Evolutionary conservation across 2,888 invertebrate genomes (phyloP), one percentile per base, ranked within the genome.

Genomic region (Lepidocyrtinus sp.): DNA sequence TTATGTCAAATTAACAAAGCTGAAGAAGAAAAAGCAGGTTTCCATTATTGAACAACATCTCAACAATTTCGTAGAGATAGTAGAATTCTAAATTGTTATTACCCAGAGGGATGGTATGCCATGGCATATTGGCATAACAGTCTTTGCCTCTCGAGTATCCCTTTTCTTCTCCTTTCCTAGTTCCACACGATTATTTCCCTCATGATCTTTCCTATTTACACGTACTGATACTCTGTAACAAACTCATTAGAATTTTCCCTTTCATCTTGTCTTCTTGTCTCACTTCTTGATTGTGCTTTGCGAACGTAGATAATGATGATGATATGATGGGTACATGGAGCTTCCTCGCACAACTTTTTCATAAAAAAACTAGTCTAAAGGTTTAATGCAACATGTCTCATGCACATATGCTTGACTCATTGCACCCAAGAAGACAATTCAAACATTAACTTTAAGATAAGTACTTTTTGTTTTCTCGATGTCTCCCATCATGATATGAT

Each of bases 1-100:
- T 76, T 70, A 70, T 76, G 76, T 76, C 76, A 76, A 76, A 76
- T 70, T 61, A 67, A 21, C 70, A 62, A 19, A 19, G n/a, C n/a
- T n/a, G n/a, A n/a, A n/a, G n/a, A n/a, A n/a, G 27, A 65, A n/a
- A 70, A 62, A 76, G 70, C 76, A 76, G 76, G 76, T 76, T 76
- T 76, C 76, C 64, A 70, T 76, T 69, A 65, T 65, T 50, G 22
- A 25, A 9, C 64, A 55, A 55, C 15, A 55, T 36, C 12, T 36
- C 36, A 36, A 36, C 12, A 12, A 12, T 36, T 12, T 36, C 36
- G 5, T 36, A 36, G 17, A 55, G 55, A 55, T n/a, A n/a, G n/a
- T n/a, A 55, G 15, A 55, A 7, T 55, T 55, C 55, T 15, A 55
- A 55, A 55, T 55, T 55, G 55, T 55, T 55, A 55, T 55, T 55